Evolutionary conservation across 2,888 invertebrate genomes (phyloP).

Genomic region (Lasioglossum morio): DNA sequence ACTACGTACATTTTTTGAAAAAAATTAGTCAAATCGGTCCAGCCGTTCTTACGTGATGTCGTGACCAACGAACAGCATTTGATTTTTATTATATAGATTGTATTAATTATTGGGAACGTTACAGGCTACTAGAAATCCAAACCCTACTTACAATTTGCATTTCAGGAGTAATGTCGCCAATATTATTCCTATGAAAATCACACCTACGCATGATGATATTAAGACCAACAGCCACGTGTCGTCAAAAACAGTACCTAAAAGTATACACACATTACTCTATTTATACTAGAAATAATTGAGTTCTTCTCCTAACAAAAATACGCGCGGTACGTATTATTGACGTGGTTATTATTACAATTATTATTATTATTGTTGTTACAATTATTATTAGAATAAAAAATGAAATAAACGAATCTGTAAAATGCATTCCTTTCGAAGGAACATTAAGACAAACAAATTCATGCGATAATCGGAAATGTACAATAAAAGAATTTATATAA

Average conservation of each 20-base stretch:
- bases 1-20: no score
- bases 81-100: no score
- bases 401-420: background rate
- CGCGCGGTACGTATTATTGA: background rate
- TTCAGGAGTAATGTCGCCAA: constrained; percentile 92
- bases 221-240: constrained; percentile 94
- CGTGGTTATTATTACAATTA: background rate
- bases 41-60: no score
- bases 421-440: background rate
- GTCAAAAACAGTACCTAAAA: constrained; percentile 87
- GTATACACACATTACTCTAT: background rate
- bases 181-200: constrained; percentile 91
- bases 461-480: background rate
- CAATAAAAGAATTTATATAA: no score
- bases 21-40: no score
- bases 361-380: background rate
- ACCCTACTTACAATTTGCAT: constrained; percentile 91
- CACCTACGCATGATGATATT: constrained; percentile 92
- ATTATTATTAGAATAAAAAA: background rate
- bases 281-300: background rate
- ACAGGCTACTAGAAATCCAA: background rate
- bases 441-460: background rate
- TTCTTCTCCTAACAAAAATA: background rate
- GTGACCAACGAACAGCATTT: no score
- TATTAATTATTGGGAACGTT: no score